phyloP scores from a whole-genome alignment of 2,888 invertebrate species.

The Drosophila kambysellisi region DNA sequence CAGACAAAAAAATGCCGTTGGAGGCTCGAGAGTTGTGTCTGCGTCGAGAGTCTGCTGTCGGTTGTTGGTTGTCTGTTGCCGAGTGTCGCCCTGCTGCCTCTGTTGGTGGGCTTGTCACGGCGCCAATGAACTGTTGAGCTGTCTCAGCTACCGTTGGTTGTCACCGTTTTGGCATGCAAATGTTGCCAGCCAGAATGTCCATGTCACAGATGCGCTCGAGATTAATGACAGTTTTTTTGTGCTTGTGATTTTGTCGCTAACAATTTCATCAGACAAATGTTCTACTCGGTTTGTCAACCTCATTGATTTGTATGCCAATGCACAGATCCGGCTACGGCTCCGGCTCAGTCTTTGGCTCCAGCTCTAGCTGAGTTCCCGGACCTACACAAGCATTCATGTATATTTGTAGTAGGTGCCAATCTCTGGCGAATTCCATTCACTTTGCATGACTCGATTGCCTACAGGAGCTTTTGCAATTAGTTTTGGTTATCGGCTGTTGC shows the following conservation, averaged over 20 bases:
- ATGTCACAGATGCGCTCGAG: constrained; percentile 13
- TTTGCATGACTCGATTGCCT: constrained; percentile 57
- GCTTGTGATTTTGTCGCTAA: constrained; percentile 23
- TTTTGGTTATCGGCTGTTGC: constrained; percentile 60
- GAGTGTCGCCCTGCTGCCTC: not conserved
- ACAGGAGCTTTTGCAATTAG: constrained; percentile 79
- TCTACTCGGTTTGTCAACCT: constrained; percentile 35
- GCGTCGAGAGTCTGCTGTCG: constrained; percentile 4
- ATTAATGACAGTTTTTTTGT: constrained; percentile 1
- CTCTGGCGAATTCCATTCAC: constrained; percentile 45
- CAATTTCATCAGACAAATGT: constrained; percentile 66
- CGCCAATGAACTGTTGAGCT: constrained; percentile 67
- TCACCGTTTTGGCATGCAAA: constrained; percentile 33
- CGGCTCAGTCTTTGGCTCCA: constrained; percentile 53
- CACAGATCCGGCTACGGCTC: constrained; percentile 77
- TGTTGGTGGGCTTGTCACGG: constrained; percentile 70
- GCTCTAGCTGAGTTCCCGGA: constrained; percentile 69
- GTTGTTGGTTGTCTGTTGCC: constrained; percentile 34
- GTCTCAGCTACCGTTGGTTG: constrained; percentile 39
- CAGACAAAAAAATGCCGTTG: constrained; percentile 6
- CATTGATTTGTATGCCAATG: constrained; percentile 64
- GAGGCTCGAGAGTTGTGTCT: constrained; percentile 50
- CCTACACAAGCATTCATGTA: constrained; percentile 23
- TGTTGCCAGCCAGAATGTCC: constrained; percentile 16
- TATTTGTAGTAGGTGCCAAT: not conserved